phyloP scores from a whole-genome alignment of 2,888 invertebrate species.

The Hirtodrosophila trivittata region DNA sequence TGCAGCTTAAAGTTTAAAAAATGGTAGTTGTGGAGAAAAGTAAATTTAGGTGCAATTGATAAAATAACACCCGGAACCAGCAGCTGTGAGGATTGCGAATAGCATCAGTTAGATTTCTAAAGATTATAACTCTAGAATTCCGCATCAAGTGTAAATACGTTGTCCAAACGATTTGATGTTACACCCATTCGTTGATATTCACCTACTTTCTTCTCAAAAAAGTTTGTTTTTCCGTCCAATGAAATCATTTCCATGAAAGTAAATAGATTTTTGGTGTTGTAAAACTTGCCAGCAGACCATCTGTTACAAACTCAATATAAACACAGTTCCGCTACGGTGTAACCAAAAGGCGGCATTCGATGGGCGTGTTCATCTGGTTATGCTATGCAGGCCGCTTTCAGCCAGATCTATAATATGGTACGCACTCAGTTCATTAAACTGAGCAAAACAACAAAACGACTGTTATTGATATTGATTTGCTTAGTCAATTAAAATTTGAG shows the following conservation, averaged over 20 bases:
- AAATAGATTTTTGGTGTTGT: constrained; percentile 97
- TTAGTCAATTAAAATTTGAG: too few species aligned
- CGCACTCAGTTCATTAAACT: too few species aligned
- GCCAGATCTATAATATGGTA: too few species aligned
- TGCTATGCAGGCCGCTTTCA: too few species aligned
- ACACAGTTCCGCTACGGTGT: too few species aligned
- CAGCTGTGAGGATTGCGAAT: constrained; percentile 50
- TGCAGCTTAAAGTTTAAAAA: constrained; percentile 17
- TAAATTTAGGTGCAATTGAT: constrained; percentile 13
- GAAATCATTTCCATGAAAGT: constrained; percentile 99
- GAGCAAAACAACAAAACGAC: too few species aligned
- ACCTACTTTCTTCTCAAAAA: constrained; percentile 99
- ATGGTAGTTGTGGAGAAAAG: constrained; percentile 25
- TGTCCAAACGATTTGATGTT: constrained; percentile 88
- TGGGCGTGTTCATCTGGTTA: too few species aligned
- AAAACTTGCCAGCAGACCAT: constrained; percentile 95
- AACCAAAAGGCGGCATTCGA: too few species aligned
- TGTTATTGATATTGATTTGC: too few species aligned
- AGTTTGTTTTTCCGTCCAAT: constrained; percentile 99
- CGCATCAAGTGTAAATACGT: too few species aligned
- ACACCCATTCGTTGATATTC: constrained; percentile 99
- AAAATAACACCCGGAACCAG: constrained; percentile 52
- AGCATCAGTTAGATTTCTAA: too few species aligned
- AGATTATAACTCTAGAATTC: too few species aligned
- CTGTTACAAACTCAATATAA: constrained; percentile 99